phyloP scores from a whole-genome alignment of 2,888 invertebrate genomes.

The Octonoba sinensis region DNA sequence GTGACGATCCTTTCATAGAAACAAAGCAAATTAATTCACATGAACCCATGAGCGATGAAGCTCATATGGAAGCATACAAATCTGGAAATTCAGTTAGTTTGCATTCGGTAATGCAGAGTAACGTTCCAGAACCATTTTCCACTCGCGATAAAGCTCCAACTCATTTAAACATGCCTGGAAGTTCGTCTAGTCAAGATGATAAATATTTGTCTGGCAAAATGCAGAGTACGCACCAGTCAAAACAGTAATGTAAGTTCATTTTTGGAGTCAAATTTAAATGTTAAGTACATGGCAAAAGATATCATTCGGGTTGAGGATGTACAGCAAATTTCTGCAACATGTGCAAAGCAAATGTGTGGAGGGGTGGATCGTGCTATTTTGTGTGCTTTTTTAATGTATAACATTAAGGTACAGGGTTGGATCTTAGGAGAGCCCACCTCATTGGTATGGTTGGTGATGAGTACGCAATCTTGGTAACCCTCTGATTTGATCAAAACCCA shows the following conservation, averaged over 20 bases:
- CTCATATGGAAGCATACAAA: constrained; percentile 79
- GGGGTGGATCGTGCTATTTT: too few relatives aligned
- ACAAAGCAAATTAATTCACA: constrained; percentile 3
- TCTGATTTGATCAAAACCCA: too few relatives aligned
- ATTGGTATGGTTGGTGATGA: too few relatives aligned
- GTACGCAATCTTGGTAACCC: too few relatives aligned
- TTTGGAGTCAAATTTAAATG: too few relatives aligned
- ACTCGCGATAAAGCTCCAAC: constrained; percentile 70
- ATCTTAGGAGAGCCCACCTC: too few relatives aligned
- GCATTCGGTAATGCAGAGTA: constrained; percentile 81
- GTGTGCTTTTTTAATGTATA: too few relatives aligned
- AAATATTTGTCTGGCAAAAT: constrained; percentile 81
- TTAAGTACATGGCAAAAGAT: too few relatives aligned
- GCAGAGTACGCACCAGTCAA: constrained; percentile 75
- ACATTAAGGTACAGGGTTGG: too few relatives aligned
- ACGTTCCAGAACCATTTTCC: constrained; percentile 78
- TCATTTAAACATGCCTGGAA: constrained; percentile 83
- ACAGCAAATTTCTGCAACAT: too few relatives aligned
- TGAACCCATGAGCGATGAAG: constrained; percentile 69
- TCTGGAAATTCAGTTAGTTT: constrained; percentile 79
- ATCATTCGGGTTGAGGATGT: too few relatives aligned
- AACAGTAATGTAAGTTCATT: constrained; percentile 31
- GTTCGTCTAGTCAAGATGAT: constrained; percentile 79
- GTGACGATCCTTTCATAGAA: constrained; percentile 13
- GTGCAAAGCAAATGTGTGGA: too few relatives aligned